phyloP scores from a whole-genome alignment of 2,888 invertebrate genomes.

The Beris chalybata region DNA sequence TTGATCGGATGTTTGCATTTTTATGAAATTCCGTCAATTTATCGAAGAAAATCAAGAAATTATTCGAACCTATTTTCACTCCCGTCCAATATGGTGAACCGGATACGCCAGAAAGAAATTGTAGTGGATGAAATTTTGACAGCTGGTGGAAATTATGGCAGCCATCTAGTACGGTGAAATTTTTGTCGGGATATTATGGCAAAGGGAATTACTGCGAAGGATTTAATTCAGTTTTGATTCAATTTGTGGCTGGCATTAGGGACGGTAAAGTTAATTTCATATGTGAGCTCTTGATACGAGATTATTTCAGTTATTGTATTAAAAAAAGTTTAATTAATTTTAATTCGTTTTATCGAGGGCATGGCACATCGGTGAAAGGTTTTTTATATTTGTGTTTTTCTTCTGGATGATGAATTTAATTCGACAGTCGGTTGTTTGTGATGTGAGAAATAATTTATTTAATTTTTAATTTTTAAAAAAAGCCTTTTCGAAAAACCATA shows the following conservation, averaged over 20 bases:
- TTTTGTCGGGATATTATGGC: no score
- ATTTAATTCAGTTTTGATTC: no score
- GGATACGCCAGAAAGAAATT: conserved; percentile 52
- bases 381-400: not conserved
- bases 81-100: conserved; percentile 51
- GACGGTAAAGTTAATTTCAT: no score
- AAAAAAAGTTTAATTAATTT: not conserved
- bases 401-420: not conserved
- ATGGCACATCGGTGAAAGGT: not conserved
- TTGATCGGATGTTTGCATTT: not conserved
- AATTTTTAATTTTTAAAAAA: no score
- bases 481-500: no score
- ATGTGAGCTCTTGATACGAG: no score
- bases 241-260: no score
- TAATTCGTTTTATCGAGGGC: not conserved
- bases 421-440: no score
- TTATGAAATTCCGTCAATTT: conserved; percentile 39
- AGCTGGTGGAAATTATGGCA: conserved; percentile 4
- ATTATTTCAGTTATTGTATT: no score
- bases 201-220: no score
- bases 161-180: no score
- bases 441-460: no score
- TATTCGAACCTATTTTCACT: conserved; percentile 44
- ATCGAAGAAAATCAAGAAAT: conserved; percentile 39
- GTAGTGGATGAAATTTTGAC: conserved; percentile 9